Evolutionary conservation across 2,113 vertebrate genomes (phyloP), one percentile per base, ranked within the genome.

Genomic region (Albula goreensis): DNA sequence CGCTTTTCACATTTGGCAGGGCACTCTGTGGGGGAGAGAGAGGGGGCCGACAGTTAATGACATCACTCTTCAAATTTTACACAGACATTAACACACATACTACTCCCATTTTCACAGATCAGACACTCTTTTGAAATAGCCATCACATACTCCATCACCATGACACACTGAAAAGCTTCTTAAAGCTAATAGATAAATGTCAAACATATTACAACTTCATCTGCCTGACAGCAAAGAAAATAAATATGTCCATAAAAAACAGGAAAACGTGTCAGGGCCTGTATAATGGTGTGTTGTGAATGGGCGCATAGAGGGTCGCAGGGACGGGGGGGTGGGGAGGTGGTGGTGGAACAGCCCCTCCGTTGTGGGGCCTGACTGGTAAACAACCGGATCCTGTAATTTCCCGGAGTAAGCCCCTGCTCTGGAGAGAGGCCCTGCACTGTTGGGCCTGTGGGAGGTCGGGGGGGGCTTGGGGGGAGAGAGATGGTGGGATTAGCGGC

Each of bases 1-100:
- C 94, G 89, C 89, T 96, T 96, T 80, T 96, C 97, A 77, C 98
- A 99, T 0, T 92, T 91, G 3, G 94, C 93, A 0, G 97, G 97
- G 92, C 98, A 99, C 84, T 97, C 98, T 99, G 95, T 80, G 86
- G 80, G 90, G 92, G 31, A 5, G 53, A 85, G 22, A 49, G 4
- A 87, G 63, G 83, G 70, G 52, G n/a, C 52, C 81, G 84, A 78
- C 85, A 52, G 80, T 88, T 60, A 82, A 31, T 9, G 12, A 31
- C 50, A 48, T 53, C n/a, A 11, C 52, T 9, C 31, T 41, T 85
- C 50, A 60, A 9, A 41, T 41, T 41, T 41, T 41, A 41, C 1
- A 41, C 31, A 41, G 31, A 41, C 31, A 41, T 41, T 41, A 41
- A 41, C 31, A 41, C 31, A 41, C 31, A 41, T 41, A 41, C 31